Conservation (phyloP, 2,113 vertebrate genomes). For the Callithrix jacchus region DNA sequence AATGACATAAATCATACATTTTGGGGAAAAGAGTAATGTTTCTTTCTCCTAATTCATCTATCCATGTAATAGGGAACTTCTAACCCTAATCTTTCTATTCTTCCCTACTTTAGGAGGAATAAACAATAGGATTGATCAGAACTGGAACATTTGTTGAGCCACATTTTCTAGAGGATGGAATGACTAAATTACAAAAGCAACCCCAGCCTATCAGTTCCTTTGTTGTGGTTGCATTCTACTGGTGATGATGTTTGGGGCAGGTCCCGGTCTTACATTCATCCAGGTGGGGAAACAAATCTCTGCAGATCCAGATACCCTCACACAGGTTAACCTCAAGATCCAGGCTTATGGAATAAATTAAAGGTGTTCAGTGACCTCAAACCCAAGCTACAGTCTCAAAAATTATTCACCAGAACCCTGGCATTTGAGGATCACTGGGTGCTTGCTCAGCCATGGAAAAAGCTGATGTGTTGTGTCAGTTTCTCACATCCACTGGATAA, state of each 20-base stretch:
- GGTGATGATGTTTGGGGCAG: background rate
- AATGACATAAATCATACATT: background rate
- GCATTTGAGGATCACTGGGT: background rate
- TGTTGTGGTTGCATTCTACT: rapidly evolving
- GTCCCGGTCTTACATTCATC: background rate
- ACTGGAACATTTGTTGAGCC: background rate
- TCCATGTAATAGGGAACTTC: background rate
- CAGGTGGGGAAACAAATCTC: too few species aligned
- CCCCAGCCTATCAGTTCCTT: background rate
- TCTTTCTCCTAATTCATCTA: background rate
- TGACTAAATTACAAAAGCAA: background rate
- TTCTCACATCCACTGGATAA: background rate
- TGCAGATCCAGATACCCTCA: background rate
- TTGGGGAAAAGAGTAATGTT: background rate
- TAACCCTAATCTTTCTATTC: background rate
- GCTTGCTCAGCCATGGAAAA: background rate
- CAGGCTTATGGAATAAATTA: background rate
- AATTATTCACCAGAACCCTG: background rate
- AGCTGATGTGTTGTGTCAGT: background rate
- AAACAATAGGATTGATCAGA: background rate
- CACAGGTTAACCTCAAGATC: background rate
- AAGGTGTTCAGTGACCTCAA: background rate
- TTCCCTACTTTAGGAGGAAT: background rate
- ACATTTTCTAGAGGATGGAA: background rate
- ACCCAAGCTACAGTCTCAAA: background rate